phyloP scores from a whole-genome alignment of 1,140 invertebrate species.

The Acarapis woodi region DNA sequence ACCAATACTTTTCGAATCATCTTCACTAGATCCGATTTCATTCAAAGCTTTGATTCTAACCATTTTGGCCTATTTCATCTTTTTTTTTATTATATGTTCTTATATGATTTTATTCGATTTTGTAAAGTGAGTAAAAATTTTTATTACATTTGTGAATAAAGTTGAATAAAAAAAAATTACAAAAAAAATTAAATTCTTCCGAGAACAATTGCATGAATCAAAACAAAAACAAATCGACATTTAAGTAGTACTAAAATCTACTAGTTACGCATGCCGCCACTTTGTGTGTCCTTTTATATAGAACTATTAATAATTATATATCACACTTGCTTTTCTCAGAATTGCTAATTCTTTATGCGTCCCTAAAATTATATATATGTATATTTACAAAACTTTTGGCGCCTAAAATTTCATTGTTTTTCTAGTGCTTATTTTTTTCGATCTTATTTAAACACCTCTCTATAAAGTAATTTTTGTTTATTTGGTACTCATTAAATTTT shows the following conservation, averaged over 20 bases:
- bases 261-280: neutral
- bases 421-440: neutral
- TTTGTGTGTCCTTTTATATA: neutral
- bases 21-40: neutral
- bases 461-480: no score
- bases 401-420: neutral
- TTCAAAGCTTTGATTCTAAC: conserved; percentile 10
- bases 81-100: no score
- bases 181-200: neutral
- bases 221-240: no score
- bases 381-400: neutral
- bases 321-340: neutral
- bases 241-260: neutral
- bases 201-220: neutral
- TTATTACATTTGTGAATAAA: neutral
- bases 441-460: no score
- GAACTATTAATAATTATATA: neutral
- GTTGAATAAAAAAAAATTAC: neutral
- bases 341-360: neutral
- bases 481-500: no score
- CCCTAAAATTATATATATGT: neutral
- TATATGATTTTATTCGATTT: neutral
- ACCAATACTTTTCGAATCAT: neutral
- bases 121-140: neutral
- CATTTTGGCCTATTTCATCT: no score